Conservation (phyloP, 2,113 vertebrate species). For the Lepus americanus region DNA sequence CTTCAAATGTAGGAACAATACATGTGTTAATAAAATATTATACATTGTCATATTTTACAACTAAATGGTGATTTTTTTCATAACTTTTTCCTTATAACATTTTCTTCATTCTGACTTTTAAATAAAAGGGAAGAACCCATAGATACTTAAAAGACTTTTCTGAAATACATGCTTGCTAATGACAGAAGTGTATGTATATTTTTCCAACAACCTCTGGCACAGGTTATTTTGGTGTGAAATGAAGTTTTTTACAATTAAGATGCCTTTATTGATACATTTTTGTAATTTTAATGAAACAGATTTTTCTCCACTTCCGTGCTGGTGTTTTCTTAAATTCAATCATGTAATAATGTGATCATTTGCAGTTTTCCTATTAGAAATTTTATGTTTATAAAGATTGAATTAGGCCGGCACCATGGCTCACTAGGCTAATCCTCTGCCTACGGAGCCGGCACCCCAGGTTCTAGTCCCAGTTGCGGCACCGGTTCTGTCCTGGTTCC, state of each 20-base stretch:
- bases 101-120: conserved; percentile 22
- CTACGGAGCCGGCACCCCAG: too few species aligned
- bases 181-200: background rate
- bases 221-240: background rate
- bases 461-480: too few species aligned
- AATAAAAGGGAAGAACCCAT: conserved; percentile 35
- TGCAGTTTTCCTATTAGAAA: background rate
- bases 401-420: background rate
- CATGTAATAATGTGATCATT: background rate
- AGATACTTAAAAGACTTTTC: background rate
- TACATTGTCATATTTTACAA: background rate
- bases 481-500: too few species aligned
- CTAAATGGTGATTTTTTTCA: background rate
- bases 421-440: too few species aligned
- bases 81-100: background rate
- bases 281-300: background rate
- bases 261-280: background rate
- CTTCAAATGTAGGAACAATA: background rate
- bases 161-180: background rate
- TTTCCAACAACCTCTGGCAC: background rate
- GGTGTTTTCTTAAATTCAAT: background rate
- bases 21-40: background rate
- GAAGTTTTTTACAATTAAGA: conserved; percentile 22
- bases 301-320: background rate
- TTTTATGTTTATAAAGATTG: background rate